Evolutionary conservation across 1,140 invertebrate species (phyloP), one percentile per base, ranked within the genome.

Genomic region (Gonioctena quinquepunctata): DNA sequence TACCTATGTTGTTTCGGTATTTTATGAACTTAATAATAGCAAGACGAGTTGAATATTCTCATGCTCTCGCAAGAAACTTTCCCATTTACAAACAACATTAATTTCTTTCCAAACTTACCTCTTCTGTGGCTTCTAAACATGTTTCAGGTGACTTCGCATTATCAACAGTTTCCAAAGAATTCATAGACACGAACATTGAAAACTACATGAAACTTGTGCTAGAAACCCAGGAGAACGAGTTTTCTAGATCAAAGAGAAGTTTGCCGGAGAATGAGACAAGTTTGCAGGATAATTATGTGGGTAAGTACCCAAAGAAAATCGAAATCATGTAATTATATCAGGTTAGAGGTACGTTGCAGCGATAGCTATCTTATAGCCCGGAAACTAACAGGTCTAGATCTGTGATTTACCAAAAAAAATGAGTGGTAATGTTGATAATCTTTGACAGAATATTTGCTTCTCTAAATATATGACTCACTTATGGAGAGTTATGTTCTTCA

Each of bases 131-230:
- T 42, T 42, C 11, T 42, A n/a, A 42, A 42, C 11, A 42, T 42
- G 33, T 42, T 42, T 42, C 33, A 42, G 33, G 33, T 42, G 33
- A 42, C 33, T 64, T 19, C 11, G 19, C 21, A 59, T 61, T 77
- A 6, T 61, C 67, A 25, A 23, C 71, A 59, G 25, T 59, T 59
- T 66, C 60, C 7, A 70, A 70, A 42, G 49, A 60, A 27, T 79
- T 76, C 65, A 76, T 79, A 62, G 68, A 79, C 27, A 69, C 64
- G 16, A 72, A 79, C 69, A 64, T 76, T 6, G 65, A 77, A 49
- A 76, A 76, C 66, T 79, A 77, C 69, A 27, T 76, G 0, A 21
- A 72, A 66, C 56, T 80, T 23, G 69, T 79, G n/a, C 19, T 28
- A 4, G 54, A 59, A 52, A 56, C 62, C 5, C 64, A 72, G n/a